Percentiles rank a stretch among this genome's conserved stretches.
phyloP scores from a whole-genome alignment of 2,113 vertebrate genomes.

The Bos taurus region ARS-UCD2.0 NC_037346.1:41192001-41192500 shows the following conservation, averaged over 20 bases:
- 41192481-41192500: neutral
- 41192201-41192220: neutral
- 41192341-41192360: neutral
- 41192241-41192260: neutral
- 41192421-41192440: neutral
- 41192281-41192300: neutral
- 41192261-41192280: neutral
- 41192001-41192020: neutral
- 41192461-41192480: neutral
- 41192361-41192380: neutral
- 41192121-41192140: neutral
- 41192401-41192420: neutral
- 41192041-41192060: neutral
- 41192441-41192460: neutral
- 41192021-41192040: neutral
- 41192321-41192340: neutral
- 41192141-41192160: neutral
- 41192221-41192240: neutral
- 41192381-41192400: neutral
- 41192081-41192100: neutral
- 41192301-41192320: neutral
- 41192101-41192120: neutral
- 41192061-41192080: neutral
- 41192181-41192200: neutral
- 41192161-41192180: neutral